These are phyloP conservation scores for Brenthis daphne DNA, from an alignment of 2,888 invertebrate genomes.

Conservation along the genomic window DNA sequence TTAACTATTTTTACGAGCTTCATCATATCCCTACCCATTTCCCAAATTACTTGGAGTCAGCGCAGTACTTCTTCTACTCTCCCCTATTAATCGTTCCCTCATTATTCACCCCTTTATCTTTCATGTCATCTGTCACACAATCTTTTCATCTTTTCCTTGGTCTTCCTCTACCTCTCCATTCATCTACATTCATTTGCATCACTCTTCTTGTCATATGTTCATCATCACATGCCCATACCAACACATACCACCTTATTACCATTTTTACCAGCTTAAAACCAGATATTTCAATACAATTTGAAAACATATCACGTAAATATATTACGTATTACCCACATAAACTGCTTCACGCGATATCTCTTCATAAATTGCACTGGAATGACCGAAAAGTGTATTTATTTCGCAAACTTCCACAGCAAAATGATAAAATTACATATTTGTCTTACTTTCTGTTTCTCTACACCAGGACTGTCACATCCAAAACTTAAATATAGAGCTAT, in stretches of 20 bases:
- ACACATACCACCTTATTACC: neutral
- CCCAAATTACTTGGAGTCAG: too few species aligned
- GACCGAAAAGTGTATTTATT: conserved; percentile 36
- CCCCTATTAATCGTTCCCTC: too few species aligned
- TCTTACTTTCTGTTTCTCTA: conserved; percentile 23
- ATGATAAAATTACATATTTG: conserved; percentile 36
- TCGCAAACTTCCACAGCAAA: conserved; percentile 23
- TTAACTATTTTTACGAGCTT: too few species aligned
- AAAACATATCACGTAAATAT: conserved; percentile 14
- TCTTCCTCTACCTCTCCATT: too few species aligned
- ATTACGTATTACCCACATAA: conserved; percentile 33
- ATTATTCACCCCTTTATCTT: too few species aligned
- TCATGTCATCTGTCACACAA: too few species aligned
- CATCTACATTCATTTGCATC: too few species aligned
- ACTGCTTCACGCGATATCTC: conserved; percentile 33
- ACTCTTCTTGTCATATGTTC: too few species aligned
- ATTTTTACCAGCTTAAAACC: neutral
- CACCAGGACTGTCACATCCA: neutral
- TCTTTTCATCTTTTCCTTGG: too few species aligned
- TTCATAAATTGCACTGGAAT: conserved; percentile 37
- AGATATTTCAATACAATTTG: neutral
- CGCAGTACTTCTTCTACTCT: too few species aligned
- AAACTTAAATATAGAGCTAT: neutral
- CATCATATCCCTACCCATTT: too few species aligned
- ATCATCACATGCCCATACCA: neutral